phyloP scores from a whole-genome alignment of 2,888 invertebrate species.

The Rhorus exstirpatorius region DNA sequence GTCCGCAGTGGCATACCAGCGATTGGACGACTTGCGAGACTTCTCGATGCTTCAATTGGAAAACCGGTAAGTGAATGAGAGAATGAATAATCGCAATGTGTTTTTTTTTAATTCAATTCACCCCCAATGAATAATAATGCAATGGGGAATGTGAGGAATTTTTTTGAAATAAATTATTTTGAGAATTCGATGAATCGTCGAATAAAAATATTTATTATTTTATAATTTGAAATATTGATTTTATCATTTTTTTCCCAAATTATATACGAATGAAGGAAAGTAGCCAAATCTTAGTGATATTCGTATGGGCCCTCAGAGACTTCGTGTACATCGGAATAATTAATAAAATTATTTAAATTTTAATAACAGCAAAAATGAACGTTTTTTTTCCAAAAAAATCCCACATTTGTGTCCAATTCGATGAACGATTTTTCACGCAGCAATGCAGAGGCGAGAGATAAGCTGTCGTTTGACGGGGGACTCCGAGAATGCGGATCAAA shows the following conservation, averaged over 20 bases:
- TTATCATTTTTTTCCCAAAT: no score
- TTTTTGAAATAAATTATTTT: not conserved
- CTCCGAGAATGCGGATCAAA: constrained; percentile 86
- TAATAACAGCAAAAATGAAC: not conserved
- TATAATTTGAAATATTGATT: no score
- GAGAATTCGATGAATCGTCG: not conserved
- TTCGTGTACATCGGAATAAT: no score
- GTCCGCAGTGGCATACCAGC: constrained; percentile 91
- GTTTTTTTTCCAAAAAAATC: no score
- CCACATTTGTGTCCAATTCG: no score
- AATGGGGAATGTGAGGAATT: not conserved
- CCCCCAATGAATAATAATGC: no score
- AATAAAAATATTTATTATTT: no score
- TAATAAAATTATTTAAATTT: constrained; percentile 5
- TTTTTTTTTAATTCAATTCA: no score
- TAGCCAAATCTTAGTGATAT: no score
- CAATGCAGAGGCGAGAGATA: constrained; percentile 91
- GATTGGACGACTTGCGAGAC: constrained; percentile 92
- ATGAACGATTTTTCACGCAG: constrained; percentile 85
- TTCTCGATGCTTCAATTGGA: constrained; percentile 92
- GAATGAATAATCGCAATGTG: no score
- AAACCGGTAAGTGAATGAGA: constrained; percentile 87
- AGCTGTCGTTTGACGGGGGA: constrained; percentile 87
- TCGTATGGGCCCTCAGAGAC: no score
- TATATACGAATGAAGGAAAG: no score